Evolutionary conservation across 1,140 invertebrate species (phyloP).

Genomic region (Phocides pigmalion): DNA sequence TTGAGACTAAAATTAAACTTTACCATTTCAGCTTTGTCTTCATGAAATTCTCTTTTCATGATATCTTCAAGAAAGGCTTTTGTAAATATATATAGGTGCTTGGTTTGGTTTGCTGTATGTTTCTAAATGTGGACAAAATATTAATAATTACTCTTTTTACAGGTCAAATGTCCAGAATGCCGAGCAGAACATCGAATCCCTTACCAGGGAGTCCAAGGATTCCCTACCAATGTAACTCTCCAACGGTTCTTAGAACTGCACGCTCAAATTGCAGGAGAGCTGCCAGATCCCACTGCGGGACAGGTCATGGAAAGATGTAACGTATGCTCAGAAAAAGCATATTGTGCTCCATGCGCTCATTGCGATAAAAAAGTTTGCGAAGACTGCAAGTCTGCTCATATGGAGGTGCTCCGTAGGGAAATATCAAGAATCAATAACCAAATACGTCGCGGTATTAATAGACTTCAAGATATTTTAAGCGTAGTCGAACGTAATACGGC

Average conservation of each 20-base stretch:
- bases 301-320: conserved; percentile 94
- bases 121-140: background rate
- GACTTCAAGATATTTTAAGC: conserved; percentile 92
- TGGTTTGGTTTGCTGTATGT: conserved; percentile 22
- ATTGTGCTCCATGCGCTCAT: conserved; percentile 94
- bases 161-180: conserved; percentile 99
- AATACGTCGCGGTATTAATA: conserved; percentile 92
- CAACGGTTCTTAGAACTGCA: conserved; percentile 97
- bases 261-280: conserved; percentile 95
- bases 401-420: conserved; percentile 97
- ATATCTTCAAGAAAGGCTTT: conserved; percentile 12
- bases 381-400: conserved; percentile 96
- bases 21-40: conserved; percentile 11
- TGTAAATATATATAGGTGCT: conserved; percentile 22
- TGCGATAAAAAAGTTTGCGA: conserved; percentile 97
- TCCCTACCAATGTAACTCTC: conserved; percentile 97
- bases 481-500: conserved; percentile 94
- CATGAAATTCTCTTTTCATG: too few species aligned
- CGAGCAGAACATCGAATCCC: conserved; percentile 98
- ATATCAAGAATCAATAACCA: conserved; percentile 97
- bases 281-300: conserved; percentile 92
- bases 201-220: conserved; percentile 97
- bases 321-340: conserved; percentile 97
- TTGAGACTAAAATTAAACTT: background rate
- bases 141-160: conserved; percentile 51